Evolutionary conservation across 2,113 vertebrate species (phyloP), one percentile per base, ranked within the genome.

Genomic region (Pygoscelis antarcticus): DNA sequence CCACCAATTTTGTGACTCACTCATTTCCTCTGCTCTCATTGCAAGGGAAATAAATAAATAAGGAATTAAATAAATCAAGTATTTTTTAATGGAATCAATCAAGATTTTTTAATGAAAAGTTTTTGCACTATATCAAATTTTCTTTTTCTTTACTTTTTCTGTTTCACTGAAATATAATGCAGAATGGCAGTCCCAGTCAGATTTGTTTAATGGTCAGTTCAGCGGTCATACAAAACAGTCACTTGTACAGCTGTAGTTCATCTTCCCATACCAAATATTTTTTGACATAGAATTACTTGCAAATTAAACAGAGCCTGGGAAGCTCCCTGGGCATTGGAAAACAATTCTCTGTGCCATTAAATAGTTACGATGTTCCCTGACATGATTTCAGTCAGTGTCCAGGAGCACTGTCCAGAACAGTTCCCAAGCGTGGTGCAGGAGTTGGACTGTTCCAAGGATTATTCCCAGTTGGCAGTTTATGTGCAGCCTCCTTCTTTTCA

Each of bases 401-500:
- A 75, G 51, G 27, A 84, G 21, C 74, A 17, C 21, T 46, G 32
- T n/a, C 51, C 81, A 64, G 69, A 93, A 29, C 17, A 29, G 60
- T 84, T 89, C 46, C 46, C 60, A 87, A 69, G 36, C 46, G 78
- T 22, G 42, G n/a, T 62, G 27, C 30, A 78, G 51, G 55, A 89
- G 25, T 18, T 84, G 47, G 25, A 19, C 42, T 71, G 32, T 78
- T 93, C 30, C 46, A 87, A 55, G 44, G 14, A 74, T 92, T 82
- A 85, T 82, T 95, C 65, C 70, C 21, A 52, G 38, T 26, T 87
- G 69, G 27, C 19, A 54, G 15, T 65, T 89, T 62, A 9, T 57
- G 27, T 78, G 17, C 87, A 91, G 10, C 47, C 46, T 96, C 77
- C 81, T 95, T 62, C 71, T 95, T 96, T 86, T 94, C 65, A 78